These are phyloP conservation scores for Cavia aperea DNA, from an alignment of 2,113 vertebrate genomes.

Conservation along the genomic window DNA sequence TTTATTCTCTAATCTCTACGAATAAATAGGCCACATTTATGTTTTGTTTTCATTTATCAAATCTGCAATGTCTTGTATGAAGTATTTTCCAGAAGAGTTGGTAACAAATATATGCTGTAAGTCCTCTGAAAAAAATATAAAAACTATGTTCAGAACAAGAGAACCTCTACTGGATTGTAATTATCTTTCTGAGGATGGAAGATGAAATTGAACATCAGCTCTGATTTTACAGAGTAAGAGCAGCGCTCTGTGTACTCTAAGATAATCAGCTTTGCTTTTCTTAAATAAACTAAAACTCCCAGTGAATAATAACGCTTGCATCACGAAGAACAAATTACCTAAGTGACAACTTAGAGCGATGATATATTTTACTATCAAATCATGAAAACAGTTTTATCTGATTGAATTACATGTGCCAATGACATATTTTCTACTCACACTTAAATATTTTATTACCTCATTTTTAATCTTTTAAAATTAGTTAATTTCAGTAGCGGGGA, in stretches of 20 bases:
- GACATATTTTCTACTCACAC: slow-evolving; percentile 5
- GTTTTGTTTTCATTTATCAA: slow-evolving; percentile 67
- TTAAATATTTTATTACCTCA: slow-evolving; percentile 21
- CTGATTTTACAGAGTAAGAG: neutral
- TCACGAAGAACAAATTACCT: slow-evolving; percentile 61
- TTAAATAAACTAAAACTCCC: slow-evolving; percentile 65
- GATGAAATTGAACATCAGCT: slow-evolving; percentile 56
- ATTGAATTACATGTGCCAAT: neutral
- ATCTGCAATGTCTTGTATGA: slow-evolving; percentile 63
- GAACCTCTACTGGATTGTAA: slow-evolving; percentile 73
- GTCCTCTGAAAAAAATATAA: slow-evolving; percentile 73
- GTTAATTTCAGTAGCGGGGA: neutral
- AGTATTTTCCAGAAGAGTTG: slow-evolving; percentile 74
- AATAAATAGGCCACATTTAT: slow-evolving; percentile 48
- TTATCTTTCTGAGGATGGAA: slow-evolving; percentile 83
- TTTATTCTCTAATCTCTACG: slow-evolving; percentile 24
- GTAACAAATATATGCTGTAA: slow-evolving; percentile 71
- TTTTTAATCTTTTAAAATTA: slow-evolving; percentile 27
- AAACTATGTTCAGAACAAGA: slow-evolving; percentile 74
- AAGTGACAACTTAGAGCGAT: slow-evolving; percentile 56
- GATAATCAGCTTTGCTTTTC: slow-evolving; percentile 56
- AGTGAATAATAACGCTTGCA: slow-evolving; percentile 50
- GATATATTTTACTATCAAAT: slow-evolving; percentile 52
- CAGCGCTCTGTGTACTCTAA: neutral
- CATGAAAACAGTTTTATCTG: slow-evolving; percentile 50